Evolutionary conservation across 2,888 invertebrate genomes (phyloP), one percentile per base, ranked within the genome.

Genomic region (Thelaira solivaga): DNA sequence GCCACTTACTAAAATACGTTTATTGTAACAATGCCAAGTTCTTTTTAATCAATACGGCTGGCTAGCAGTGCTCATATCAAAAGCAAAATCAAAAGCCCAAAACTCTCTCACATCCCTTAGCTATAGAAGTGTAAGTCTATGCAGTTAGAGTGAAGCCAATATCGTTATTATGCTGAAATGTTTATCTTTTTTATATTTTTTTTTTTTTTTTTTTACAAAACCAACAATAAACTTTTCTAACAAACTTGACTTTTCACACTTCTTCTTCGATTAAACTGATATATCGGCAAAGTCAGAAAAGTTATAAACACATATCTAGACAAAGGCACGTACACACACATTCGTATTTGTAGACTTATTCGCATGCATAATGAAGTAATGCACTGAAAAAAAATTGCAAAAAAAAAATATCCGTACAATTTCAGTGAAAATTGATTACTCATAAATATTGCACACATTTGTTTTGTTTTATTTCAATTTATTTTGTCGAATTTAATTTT

Each of bases 211-310:
- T 41, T 76, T 75, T 53, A 51, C 29, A 53, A 77, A 55, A 57
- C 67, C 49, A 57, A 51, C 72, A 77, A 73, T 64, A 80, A 82
- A 81, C 79, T 81, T 79, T 71, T 68, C n/a, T 72, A 79, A 77
- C 82, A 78, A 80, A 81, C 80, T 81, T 80, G 82, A 82, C 82
- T 80, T 78, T 80, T 82, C 81, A 82, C 81, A 81, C 81, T 80
- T 81, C 69, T 64, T 55, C 75, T 59, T 67, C 71, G 36, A 59
- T 72, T 55, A 36, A 51, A 68, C 68, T 73, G 77, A 57, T 68
- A 72, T 68, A 57, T 62, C 22, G 36, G 43, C 41, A 55, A 72
- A 65, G 59, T 47, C 45, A 31, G 36, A 64, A 65, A 76, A 62
- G 68, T 51, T 77, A 62, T 34, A 55, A 61, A 62, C 24, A 49